A percentile compares a stretch with the other conserved stretches of the same genome.
Conservation (phyloP, 64 coral and sea anemone genomes). For the Montipora foliosa region DNA sequence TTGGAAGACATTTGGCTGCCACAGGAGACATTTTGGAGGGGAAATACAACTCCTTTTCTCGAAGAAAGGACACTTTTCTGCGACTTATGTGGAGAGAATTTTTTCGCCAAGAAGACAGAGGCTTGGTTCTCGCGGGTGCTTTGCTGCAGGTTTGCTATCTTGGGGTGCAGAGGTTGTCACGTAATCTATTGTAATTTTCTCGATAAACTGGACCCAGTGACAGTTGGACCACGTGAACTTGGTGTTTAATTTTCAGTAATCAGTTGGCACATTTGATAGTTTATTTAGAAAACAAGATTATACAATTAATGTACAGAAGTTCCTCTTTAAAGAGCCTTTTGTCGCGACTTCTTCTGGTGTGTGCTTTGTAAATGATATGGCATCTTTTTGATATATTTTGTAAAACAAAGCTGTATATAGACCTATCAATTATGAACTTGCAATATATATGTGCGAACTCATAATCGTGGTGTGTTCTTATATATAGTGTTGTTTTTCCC, state of each 20-base stretch:
- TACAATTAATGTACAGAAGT: neutral
- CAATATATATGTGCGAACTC: neutral
- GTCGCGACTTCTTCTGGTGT: neutral
- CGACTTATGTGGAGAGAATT: constrained; percentile 9
- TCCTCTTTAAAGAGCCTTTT: neutral
- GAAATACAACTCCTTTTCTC: neutral
- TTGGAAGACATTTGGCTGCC: constrained; percentile 10
- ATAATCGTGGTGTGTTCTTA: neutral
- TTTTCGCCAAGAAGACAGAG: neutral
- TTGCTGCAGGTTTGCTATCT: constrained; percentile 1
- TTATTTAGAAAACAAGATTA: neutral
- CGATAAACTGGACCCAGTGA: too few species aligned
- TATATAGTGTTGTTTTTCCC: too few species aligned
- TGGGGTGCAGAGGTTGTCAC: neutral
- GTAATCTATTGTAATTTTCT: neutral
- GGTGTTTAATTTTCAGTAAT: neutral
- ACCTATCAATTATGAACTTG: neutral
- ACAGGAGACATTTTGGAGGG: neutral
- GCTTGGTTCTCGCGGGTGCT: constrained; percentile 8
- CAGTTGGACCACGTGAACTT: neutral
- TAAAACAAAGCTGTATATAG: neutral
- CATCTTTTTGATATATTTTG: neutral
- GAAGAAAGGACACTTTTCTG: constrained; percentile 4
- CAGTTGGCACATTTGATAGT: neutral
- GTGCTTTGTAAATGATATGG: neutral